Conservation (phyloP, 2,113 vertebrate species). For the Columba janthina region DNA sequence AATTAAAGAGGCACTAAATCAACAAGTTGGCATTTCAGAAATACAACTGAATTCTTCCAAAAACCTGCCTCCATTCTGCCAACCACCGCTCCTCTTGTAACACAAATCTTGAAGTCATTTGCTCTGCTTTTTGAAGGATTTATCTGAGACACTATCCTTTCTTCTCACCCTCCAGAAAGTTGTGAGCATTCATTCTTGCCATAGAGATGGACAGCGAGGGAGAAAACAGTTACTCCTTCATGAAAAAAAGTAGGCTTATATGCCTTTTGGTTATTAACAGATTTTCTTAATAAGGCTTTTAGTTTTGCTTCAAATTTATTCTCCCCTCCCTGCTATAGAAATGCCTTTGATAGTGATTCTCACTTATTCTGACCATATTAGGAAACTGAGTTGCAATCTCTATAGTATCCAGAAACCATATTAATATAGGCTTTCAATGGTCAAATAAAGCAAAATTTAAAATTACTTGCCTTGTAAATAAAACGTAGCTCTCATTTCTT, state of each 20-base stretch:
- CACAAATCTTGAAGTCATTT: neutral
- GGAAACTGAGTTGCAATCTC: neutral
- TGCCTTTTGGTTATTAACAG: neutral
- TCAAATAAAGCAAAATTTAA: neutral
- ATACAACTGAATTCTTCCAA: neutral
- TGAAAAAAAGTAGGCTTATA: neutral
- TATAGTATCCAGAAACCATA: neutral
- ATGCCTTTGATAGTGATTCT: neutral
- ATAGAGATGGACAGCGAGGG: neutral
- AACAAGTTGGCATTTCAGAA: neutral
- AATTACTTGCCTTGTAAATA: constrained; percentile 70
- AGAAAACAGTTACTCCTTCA: neutral
- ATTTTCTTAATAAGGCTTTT: neutral
- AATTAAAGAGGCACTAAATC: neutral
- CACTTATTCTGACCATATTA: neutral
- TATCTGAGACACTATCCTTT: neutral
- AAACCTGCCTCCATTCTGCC: neutral
- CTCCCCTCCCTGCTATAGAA: neutral
- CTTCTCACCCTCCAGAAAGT: neutral
- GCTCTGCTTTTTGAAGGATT: neutral
- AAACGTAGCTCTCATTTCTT: constrained; percentile 61
- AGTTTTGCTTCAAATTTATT: neutral
- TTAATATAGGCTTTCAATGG: neutral
- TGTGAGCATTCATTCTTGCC: neutral
- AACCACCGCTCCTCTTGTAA: neutral